Evolutionary conservation across 1,140 invertebrate species (phyloP).

Genomic region (Platyura marginata): DNA sequence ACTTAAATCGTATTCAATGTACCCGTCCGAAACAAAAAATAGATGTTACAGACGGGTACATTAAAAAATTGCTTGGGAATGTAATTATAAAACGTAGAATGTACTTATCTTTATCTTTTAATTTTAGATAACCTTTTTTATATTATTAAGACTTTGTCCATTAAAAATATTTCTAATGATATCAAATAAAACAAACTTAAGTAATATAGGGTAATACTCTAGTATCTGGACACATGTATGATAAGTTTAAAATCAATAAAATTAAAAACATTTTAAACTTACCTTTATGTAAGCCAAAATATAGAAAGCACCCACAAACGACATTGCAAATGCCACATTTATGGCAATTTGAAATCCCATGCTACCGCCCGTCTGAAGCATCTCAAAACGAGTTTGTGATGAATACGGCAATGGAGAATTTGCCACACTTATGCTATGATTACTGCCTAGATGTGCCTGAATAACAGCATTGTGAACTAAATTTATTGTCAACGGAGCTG

Average conservation of each 20-base stretch:
- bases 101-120: no score
- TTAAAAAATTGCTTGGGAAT: no score
- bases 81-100: no score
- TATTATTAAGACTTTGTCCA: no score
- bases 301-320: constrained; percentile 55
- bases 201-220: no score
- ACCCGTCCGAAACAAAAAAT: no score
- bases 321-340: constrained; percentile 44
- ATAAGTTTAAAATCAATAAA: neutral
- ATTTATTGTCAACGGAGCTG: constrained; percentile 35
- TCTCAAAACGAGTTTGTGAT: constrained; percentile 20
- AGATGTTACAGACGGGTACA: no score
- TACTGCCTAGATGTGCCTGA: neutral
- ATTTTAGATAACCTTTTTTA: no score
- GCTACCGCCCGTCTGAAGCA: constrained; percentile 30
- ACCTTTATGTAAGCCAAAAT: constrained; percentile 48
- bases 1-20: no score
- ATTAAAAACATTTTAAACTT: constrained; percentile 22
- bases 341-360: constrained; percentile 41
- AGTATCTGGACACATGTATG: no score
- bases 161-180: no score
- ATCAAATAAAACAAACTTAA: no score
- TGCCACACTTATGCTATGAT: neutral
- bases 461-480: constrained; percentile 36
- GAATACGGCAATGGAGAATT: constrained; percentile 8